Evolutionary conservation across 2,113 vertebrate species (phyloP), one percentile per base, ranked within the genome.

Genomic region (Dinomys branickii): DNA sequence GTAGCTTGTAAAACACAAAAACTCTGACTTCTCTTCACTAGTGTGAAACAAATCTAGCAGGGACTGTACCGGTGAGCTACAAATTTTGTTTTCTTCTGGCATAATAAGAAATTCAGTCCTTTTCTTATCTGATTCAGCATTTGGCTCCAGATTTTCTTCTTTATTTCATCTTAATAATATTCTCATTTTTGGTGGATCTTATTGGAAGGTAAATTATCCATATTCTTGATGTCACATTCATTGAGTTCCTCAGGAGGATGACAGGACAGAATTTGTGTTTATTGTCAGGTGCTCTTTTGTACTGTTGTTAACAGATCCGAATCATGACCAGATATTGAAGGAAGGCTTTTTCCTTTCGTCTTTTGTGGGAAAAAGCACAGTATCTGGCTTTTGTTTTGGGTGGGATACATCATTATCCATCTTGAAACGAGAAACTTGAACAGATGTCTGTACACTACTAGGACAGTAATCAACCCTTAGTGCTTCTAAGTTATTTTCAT

Each of bases 1-100:
- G 28, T 92, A 98, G 96, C 97, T 96, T 71, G 98, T 98, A 95
- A 99, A 99, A 14, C 99, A 99, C 38, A 92, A 92, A 98, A 99
- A 99, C 73, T 99, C 99, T 33, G 98, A 98, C 22, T 99, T 99
- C 80, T 98, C 98, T 77, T 99, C 99, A 94, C 99, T 99, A 35
- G 99, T 99, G 96, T 99, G 98, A 98, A 99, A 99, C 94, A 99
- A 98, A 17, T 99, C 98, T 97, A 98, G 65, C 0, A 99, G 92
- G 94, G 97, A 98, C 24, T 98, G 98, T n/a, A 92, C 61, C 24
- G 98, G 96, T 75, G 98, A 98, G 91, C 95, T 98, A 61, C 94
- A 96, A 82, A 91, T 84, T 90, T 88, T 96, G 91, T 96, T 92
- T 50, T 90, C 95, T 94, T 98, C 97, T 84, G 98, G 94, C 26